Percentiles rank a stretch among this genome's conserved stretches.
Evolutionary conservation across 2,113 vertebrate genomes (phyloP).

Genomic region (Leptobrachium leishanense): DNA sequence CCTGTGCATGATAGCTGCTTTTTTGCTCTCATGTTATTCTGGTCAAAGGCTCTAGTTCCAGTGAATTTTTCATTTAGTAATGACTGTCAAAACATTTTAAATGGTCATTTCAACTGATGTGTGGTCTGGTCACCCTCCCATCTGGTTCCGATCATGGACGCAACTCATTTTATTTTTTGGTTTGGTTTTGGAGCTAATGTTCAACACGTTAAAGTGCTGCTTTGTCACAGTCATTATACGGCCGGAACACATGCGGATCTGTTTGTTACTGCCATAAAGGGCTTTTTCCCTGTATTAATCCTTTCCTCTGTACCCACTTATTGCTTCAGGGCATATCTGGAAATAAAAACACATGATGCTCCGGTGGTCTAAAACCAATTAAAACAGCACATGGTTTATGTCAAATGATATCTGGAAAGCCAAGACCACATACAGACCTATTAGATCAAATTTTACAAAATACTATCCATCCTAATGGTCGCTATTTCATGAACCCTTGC

Average conservation of each 20-base stretch:
- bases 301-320: slow-evolving; percentile 4
- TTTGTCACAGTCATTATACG: neutral
- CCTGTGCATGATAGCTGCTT: too few relatives aligned
- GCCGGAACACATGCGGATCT: slow-evolving; percentile 20
- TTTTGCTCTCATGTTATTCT: too few relatives aligned
- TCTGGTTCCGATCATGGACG: slow-evolving; percentile 6
- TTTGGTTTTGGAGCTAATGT: neutral
- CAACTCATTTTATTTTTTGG: neutral
- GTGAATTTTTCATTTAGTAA: too few relatives aligned
- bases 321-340: neutral
- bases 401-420: neutral
- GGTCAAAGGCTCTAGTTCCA: too few relatives aligned
- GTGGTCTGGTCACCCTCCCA: neutral
- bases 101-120: too few relatives aligned
- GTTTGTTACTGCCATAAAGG: slow-evolving; percentile 8
- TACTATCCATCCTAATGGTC: too few relatives aligned
- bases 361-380: slow-evolving; percentile 4
- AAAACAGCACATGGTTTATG: neutral
- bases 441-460: too few relatives aligned
- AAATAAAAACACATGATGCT: slow-evolving; percentile 1
- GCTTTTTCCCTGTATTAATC: neutral
- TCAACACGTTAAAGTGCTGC: slow-evolving; percentile 9
- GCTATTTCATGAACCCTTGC: too few relatives aligned
- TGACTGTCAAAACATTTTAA: too few relatives aligned
- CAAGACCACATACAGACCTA: too few relatives aligned